Base-by-base conservation (phyloP, 2,797 vertebrate genomes). In the Coracias cyanogaster region DNA sequence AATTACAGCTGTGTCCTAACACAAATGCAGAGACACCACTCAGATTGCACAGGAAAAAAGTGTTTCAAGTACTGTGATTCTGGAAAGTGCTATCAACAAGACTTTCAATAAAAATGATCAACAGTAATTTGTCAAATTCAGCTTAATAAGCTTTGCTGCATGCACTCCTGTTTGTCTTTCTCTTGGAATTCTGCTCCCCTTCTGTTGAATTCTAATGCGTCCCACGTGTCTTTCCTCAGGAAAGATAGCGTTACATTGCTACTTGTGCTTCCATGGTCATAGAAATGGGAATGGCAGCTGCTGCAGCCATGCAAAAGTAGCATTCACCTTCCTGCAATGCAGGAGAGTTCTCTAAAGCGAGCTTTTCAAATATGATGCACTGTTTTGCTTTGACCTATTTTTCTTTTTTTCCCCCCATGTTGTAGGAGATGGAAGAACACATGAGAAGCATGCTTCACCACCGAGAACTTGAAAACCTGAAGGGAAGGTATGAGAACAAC, bases 401-500 rank as follows among this genome's bases (percentile, higher is more conserved):
- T 97, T 12, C 43, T 93, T 86, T 98, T 97, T 22, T 28, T 43
- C 12, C 26, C 51, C 4, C 15, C 33, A 9, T 90, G 61, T 94
- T 96, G 87, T 98, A 99, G 99, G 99, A 99, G 96, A 99, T 99
- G 99, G 98, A 99, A 71, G 99, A 99, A 93, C 99, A 99, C 96
- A 98, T 99, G 98, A 98, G 99, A 96, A 99, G 99, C 96, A 99
- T 99, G 99, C 98, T 99, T 96, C 99, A 99, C 96, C 99, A 99
- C 98, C 98, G 99, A 70, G 99, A 99, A 94, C 98, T 99, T 98
- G 99, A 99, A 98, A 99, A 99, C 97, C 98, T 99, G 49, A 99
- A 98, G 97, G 99, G 99, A 97, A 98, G 99, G 99, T 99, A 98
- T 98, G 99, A 95, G 35, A 94, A 64, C 43, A 57, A 12, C 71